A percentile compares a stretch with the other conserved stretches of the same genome.
These are phyloP conservation scores for Girardia tigrina DNA, from an alignment of 2,888 invertebrate species.

Conservation along the genomic window DNA sequence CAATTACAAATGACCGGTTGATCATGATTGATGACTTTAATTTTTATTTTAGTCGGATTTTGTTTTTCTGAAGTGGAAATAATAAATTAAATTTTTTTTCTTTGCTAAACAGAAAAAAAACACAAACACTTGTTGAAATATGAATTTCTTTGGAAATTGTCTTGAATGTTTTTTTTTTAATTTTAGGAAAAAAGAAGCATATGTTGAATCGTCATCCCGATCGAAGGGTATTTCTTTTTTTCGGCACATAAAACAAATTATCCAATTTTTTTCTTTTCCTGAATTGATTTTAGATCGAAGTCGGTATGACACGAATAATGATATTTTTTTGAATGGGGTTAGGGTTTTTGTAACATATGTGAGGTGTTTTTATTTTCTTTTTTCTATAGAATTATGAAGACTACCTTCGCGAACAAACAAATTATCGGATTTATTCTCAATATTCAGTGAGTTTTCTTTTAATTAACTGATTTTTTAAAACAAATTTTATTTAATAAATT, in stretches of 20 bases:
- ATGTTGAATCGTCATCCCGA: neutral
- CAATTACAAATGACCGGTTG: too few relatives aligned
- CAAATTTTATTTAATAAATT: too few relatives aligned
- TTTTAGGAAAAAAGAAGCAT: conserved; percentile 16
- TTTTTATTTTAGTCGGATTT: too few relatives aligned
- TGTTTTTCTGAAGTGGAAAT: too few relatives aligned
- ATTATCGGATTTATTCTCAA: neutral
- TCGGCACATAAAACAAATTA: neutral
- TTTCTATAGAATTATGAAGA: conserved; percentile 3
- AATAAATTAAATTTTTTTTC: neutral
- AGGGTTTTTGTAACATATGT: neutral
- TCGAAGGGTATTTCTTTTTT: neutral
- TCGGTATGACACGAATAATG: conserved; percentile 3
- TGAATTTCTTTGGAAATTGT: neutral
- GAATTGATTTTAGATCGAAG: neutral
- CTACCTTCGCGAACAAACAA: conserved; percentile 1
- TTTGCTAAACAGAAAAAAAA: neutral
- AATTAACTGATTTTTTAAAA: too few relatives aligned
- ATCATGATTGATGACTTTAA: too few relatives aligned
- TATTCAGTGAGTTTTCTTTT: neutral
- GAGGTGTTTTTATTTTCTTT: neutral
- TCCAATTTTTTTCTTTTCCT: neutral
- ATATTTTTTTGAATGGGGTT: conserved; percentile 5
- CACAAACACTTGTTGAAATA: too few relatives aligned
- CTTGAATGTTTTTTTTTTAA: neutral